phyloP scores from a whole-genome alignment of 2,797 vertebrate species.

The Lagodon rhomboides region DNA sequence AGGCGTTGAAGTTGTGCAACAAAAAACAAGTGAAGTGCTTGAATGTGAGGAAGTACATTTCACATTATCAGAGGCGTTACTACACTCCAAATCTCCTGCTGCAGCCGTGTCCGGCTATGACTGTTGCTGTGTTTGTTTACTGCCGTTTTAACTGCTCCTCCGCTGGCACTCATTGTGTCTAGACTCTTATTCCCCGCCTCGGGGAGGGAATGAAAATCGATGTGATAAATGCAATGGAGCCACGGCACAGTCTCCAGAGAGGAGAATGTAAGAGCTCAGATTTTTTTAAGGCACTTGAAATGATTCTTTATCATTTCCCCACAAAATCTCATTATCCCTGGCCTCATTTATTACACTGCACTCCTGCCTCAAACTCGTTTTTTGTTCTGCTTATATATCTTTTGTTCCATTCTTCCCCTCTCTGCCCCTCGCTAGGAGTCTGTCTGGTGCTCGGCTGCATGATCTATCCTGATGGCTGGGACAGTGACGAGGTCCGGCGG shows the following conservation, averaged over 20 bases:
- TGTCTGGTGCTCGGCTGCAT: slow-evolving; percentile 96
- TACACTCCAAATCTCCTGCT: slow-evolving; percentile 8
- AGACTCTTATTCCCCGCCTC: slow-evolving; percentile 21
- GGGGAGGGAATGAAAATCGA: slow-evolving; percentile 37
- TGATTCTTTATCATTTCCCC: slow-evolving; percentile 34
- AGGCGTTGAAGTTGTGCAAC: background rate
- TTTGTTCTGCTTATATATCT: background rate
- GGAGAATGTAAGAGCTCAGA: background rate
- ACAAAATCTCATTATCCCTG: slow-evolving; percentile 24
- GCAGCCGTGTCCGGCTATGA: slow-evolving; percentile 17
- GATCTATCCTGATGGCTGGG: slow-evolving; percentile 97
- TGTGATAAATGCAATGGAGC: slow-evolving; percentile 39
- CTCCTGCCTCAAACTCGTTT: background rate
- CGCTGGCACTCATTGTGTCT: slow-evolving; percentile 18
- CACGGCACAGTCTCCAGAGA: slow-evolving; percentile 16
- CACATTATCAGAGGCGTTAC: background rate
- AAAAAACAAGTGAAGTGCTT: slow-evolving; percentile 27
- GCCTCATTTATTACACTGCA: slow-evolving; percentile 36
- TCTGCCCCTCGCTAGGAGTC: slow-evolving; percentile 83
- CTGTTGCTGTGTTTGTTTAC: slow-evolving; percentile 35
- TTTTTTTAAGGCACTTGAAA: slow-evolving; percentile 33
- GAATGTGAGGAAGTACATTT: slow-evolving; percentile 23
- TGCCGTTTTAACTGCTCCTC: slow-evolving; percentile 38
- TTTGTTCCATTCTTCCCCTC: background rate
- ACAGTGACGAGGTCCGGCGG: slow-evolving; percentile 93